Evolutionary conservation across 2,797 vertebrate genomes (phyloP), one percentile per base, ranked within the genome.

Genomic region (Enteromius argenteus): DNA sequence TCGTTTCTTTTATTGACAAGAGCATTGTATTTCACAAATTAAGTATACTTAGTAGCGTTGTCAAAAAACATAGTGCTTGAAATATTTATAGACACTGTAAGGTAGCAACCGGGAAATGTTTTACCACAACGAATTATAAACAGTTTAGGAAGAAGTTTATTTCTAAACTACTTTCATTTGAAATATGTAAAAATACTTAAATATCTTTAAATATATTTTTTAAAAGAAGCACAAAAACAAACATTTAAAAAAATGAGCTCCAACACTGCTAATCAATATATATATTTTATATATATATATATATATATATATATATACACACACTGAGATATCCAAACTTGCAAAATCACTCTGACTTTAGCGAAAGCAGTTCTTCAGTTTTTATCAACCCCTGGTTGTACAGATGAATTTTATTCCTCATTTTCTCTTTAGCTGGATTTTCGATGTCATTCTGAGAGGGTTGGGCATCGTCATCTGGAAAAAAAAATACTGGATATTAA

Each of bases 341-440:
- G 21, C 11, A 30, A 15, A 84, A 84, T 89, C 76, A 86, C 19
- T 89, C 71, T 72, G 76, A 79, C 35, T 86, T 89, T 35, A 91
- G 85, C n/a, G 89, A 92, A 13, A 91, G 84, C 30, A 91, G 89
- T 82, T 92, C 90, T 62, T 89, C 84, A 17, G 90, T 90, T 60
- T 89, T 84, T 37, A 92, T 85, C 21, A 81, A 56, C 17, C 90
- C 89, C 46, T 80, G 77, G 46, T 90, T 89, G 89, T 91, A 90
- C 69, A 86, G 66, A 51, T 86, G 69, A 49, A 92, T 90, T 83
- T 91, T 91, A 44, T 86, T 75, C 32, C 62, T 84, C 30, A 92
- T 60, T 21, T 86, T 85, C 30, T 71, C 72, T 81, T 91, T 92
- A 27, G 89, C 87, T 32, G 83, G 83, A 81, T 90, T 92, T 37